Evolutionary conservation across 2,113 vertebrate species (phyloP), one percentile per base, ranked within the genome.

Genomic region (Agapornis roseicollis): DNA sequence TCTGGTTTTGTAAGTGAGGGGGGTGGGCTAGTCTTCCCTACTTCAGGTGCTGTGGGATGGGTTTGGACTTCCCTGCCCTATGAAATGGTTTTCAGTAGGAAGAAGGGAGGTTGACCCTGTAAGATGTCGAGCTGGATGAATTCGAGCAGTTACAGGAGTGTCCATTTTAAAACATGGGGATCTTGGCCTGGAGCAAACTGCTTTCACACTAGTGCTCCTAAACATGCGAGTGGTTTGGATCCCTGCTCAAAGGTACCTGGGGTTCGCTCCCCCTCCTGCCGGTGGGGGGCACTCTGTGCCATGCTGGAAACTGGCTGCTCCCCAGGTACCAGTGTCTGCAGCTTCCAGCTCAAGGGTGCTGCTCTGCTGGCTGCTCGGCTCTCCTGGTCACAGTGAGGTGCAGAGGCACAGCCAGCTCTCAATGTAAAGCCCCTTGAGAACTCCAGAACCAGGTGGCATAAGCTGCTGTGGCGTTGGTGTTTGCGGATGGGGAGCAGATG

Each of bases 401-500:
- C 80, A 20, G 4, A 5, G 22, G 17, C 31, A 6, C 19, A 61
- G 88, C 82, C 65, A 22, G 2, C 73, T 89, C 70, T 50, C 85
- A 6, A 55, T 12, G 1, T 42, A 76, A 85, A 78, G 53, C 0
- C 35, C 86, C 89, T 69, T 1, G 28, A 76, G 89, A 77, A 96
- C 52, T 33, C 83, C 66, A 18, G 74, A 72, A 73, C 78, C 91
- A 92, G 86, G 92, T 96, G 92, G 53, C 53, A 7, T 23, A 7
- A 44, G 17, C 63, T 17, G 50, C 66, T 7, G 17, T 31, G 33
- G 61, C 53, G 18, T 33, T 65, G 56, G 73, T 74, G 18, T 80
- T 49, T 72, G 63, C 1, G 44, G 47, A 69, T 8, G 29, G 61
- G 73, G 41, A 95, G 96, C 96, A 96, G 93, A 88, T 96, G 95